Base-by-base conservation (phyloP, 2,113 vertebrate genomes). In the Uropsilus gracilis region DNA sequence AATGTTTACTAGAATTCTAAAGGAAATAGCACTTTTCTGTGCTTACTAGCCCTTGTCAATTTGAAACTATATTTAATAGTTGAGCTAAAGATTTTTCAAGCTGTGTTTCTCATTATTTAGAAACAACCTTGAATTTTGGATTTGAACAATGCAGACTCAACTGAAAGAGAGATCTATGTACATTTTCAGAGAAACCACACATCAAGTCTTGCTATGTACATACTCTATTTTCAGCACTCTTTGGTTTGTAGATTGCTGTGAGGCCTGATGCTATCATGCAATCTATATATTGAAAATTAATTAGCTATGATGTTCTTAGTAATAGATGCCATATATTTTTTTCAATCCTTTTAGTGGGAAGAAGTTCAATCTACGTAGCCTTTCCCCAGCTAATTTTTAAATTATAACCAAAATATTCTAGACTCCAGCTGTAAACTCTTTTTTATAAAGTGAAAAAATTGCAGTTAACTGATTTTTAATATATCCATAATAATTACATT, bases 361-460 rank as follows among this genome's bases (percentile, higher is more conserved):
- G 37, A 89, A 61, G 87, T 91, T 28, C 1, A 64, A 10, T 66
- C 48, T 30, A 61, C 24, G 59, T 3, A 57, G 28, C 14, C 18
- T 50, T 92, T 88, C 37, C 42, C 42, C 68, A 24, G 72, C 18
- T 85, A 32, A 81, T 89, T 86, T 76, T 50, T 39, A 82, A 90
- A 59, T 86, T 66, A 86, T 9, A 91, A 93, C 37, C 9, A 93
- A 97, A 82, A 77, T n/a, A 66, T 68, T 80, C 46, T 13, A 78
- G 28, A 77, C 42, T 37, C 73, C 12, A 86, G 42, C 7, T 83
- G 5, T 42, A 18, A 93, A 72, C 63, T 95, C 59, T 48, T 76
- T 95, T 57, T 34, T 89, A 26, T 59, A 89, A 77, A 94, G 48
- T 48, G 34, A 92, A 92, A 86, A 46, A 7, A 2, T 85, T n/a